Base-by-base conservation (phyloP, 2,888 invertebrate species). In the Microchrysa polita region DNA sequence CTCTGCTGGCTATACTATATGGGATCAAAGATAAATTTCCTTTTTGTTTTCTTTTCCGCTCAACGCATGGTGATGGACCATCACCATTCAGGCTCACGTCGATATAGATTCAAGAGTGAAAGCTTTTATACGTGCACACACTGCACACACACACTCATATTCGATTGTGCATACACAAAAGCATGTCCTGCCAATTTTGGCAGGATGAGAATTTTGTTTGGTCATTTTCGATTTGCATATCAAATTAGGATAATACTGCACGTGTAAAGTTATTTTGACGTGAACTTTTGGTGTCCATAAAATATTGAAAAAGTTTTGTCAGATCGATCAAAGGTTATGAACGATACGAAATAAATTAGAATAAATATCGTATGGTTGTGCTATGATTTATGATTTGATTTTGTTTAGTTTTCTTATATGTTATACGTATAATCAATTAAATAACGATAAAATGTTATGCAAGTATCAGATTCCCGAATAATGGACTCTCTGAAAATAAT, bases 11-110 rank as follows among this genome's bases (percentile, higher is more conserved):
- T 52, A 27, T 14, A n/a, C n/a, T n/a, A 5, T 27, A 7, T 34
- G 10, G 67, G 67, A 67, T 67, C 67, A 67, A 67, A 67, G 52
- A 67, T 67, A 65, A 48, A 10, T 27, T 61, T 61, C 40, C 23
- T 61, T 23, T 14, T 22, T 22, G 59, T 22, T 22, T 22, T 59
- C 23, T 23, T 59, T 59, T 23, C 59, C 23, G 42, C 40, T 34
- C 27, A 5, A n/a, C 7, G 27, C 27, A 34, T 34, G 27, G n/a
- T n/a, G n/a, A 34, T 34, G 27, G 7, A 34, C 27, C 27, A 34
- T 7, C 4, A 34, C 27, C n/a, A n/a, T n/a, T n/a, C n/a, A n/a
- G n/a, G 27, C 27, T 34, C 27, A 34, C 27, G n/a, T n/a, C n/a
- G n/a, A n/a, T n/a, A n/a, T 34, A 34, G 27, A 34, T 34, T 34